phyloP scores from a whole-genome alignment of 2,797 vertebrate species.

The Acanthiza pusilla region DNA sequence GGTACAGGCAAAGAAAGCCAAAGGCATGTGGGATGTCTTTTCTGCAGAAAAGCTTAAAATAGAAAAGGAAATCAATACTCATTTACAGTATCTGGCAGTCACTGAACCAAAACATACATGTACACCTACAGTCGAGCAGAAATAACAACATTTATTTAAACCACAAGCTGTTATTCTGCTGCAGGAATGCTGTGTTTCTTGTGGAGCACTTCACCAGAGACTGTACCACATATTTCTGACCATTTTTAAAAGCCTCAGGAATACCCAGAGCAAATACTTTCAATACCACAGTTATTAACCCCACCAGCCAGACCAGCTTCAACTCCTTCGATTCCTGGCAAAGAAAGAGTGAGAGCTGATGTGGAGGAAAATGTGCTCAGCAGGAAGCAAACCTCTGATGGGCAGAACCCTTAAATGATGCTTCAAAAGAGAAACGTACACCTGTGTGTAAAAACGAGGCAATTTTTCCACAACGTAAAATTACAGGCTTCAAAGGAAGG shows the following conservation, averaged over 20 bases:
- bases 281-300: not conserved
- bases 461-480: not conserved
- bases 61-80: constrained; percentile 58
- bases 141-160: constrained; percentile 67
- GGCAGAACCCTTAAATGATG: not conserved
- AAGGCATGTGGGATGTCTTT: constrained; percentile 41
- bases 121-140: constrained; percentile 62
- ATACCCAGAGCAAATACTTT: not conserved
- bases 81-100: constrained; percentile 55
- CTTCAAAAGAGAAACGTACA: not conserved
- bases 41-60: constrained; percentile 36
- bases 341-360: not conserved
- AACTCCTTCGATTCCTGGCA: fast-evolving
- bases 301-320: not conserved
- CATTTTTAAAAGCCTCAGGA: not conserved
- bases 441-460: not conserved
- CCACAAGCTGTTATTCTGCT: constrained; percentile 68
- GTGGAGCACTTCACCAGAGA: constrained; percentile 13
- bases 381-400: not conserved
- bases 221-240: not conserved
- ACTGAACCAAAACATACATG: constrained; percentile 56
- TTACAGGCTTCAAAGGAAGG: not conserved
- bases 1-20: not conserved
- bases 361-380: not conserved
- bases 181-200: constrained; percentile 37